These are phyloP conservation scores for Platerodrilus igneus DNA, from an alignment of 2,888 invertebrate genomes.

Conservation along the genomic window DNA sequence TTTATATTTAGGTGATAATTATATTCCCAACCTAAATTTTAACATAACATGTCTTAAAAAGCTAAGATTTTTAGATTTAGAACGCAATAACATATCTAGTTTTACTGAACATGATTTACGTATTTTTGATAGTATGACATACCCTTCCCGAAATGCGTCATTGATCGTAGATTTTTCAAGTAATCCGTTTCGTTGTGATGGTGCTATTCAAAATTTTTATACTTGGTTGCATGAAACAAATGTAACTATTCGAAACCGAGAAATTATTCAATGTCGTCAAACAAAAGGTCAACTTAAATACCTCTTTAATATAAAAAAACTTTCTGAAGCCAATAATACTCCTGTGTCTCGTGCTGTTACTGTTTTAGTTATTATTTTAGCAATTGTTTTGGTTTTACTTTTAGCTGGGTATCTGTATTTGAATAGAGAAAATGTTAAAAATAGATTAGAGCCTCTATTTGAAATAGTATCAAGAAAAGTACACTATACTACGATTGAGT, in stretches of 20 bases:
- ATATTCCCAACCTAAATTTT: conserved; percentile 58
- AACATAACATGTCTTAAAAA: conserved; percentile 62
- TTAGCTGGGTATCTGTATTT: conserved; percentile 58
- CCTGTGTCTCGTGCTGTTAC: conserved; percentile 45
- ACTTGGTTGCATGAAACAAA: conserved; percentile 61
- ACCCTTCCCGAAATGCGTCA: conserved; percentile 45
- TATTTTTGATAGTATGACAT: conserved; percentile 54
- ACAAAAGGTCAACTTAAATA: conserved; percentile 37
- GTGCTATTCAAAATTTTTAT: conserved; percentile 57
- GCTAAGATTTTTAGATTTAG: conserved; percentile 63
- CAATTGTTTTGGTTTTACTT: conserved; percentile 53
- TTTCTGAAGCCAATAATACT: conserved; percentile 39
- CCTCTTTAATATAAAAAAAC: conserved; percentile 39
- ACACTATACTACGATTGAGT: conserved; percentile 65
- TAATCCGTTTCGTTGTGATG: conserved; percentile 69
- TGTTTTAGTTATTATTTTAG: conserved; percentile 52
- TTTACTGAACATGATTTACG: conserved; percentile 56
- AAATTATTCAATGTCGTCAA: conserved; percentile 52
- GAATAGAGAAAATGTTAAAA: conserved; percentile 56
- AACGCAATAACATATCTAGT: conserved; percentile 59
- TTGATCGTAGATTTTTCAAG: conserved; percentile 59
- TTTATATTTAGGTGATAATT: conserved; percentile 65
- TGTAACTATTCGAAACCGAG: conserved; percentile 56
- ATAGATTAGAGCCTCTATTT: conserved; percentile 57
- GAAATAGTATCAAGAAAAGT: conserved; percentile 65